Conservation (phyloP, 2,113 vertebrate genomes). For the Onychorhynchus coronatus region DNA sequence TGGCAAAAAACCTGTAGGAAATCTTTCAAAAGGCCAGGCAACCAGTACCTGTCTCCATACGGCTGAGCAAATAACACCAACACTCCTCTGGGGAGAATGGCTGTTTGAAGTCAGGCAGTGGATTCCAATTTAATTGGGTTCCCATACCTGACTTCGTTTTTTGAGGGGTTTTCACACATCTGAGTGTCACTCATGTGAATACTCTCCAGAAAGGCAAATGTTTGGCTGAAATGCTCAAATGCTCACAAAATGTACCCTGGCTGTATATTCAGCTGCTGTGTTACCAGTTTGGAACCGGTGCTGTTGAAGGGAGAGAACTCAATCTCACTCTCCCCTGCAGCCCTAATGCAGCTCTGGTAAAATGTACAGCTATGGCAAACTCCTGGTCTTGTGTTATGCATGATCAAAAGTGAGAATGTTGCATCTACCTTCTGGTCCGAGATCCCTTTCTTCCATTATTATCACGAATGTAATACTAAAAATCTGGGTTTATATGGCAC, state of each 20-base stretch:
- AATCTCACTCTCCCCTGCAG: not conserved
- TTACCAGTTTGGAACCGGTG: not conserved
- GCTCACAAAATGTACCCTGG: not conserved
- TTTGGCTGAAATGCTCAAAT: not conserved
- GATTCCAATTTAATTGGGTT: conserved; percentile 20
- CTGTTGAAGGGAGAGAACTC: not conserved
- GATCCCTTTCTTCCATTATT: not conserved
- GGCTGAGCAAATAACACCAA: not conserved
- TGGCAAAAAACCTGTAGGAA: not conserved
- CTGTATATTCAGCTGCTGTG: not conserved
- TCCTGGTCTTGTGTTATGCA: not conserved
- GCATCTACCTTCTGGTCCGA: not conserved
- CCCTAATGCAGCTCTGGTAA: not conserved
- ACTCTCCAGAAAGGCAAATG: not conserved
- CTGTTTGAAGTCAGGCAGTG: not conserved
- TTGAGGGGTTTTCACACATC: not conserved
- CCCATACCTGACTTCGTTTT: not conserved
- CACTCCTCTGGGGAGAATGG: not conserved
- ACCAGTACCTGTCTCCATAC: not conserved
- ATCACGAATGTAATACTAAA: not conserved
- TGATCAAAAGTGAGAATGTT: not conserved
- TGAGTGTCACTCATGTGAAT: conserved; percentile 6
- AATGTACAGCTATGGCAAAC: not conserved
- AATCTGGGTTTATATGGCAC: not conserved
- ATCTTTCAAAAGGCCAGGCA: not conserved